Evolutionary conservation across 1,140 invertebrate genomes (phyloP).

Genomic region (Sweltsa coloradensis): DNA sequence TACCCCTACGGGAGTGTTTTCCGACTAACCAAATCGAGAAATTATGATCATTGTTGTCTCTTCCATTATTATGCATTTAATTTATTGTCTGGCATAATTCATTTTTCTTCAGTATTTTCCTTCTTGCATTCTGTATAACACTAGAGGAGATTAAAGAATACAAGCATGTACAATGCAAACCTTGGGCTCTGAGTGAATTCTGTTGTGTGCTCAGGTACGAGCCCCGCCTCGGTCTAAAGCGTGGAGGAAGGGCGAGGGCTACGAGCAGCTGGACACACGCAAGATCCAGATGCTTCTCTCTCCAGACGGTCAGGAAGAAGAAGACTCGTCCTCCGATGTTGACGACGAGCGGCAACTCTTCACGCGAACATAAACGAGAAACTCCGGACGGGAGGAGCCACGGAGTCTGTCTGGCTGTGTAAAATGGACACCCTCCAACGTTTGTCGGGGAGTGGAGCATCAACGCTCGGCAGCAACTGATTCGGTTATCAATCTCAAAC

Average conservation of each 20-base stretch:
- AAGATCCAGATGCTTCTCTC: constrained; percentile 6
- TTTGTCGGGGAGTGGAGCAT: background rate
- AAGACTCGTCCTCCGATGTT: constrained; percentile 2
- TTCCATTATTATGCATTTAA: background rate
- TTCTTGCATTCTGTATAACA: background rate
- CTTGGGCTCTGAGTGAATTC: background rate
- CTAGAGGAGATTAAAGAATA: background rate
- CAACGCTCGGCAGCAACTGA: background rate
- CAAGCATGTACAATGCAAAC: background rate
- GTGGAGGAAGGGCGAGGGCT: constrained; percentile 11
- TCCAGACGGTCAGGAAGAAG: constrained; percentile 6
- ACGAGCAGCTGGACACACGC: constrained; percentile 13
- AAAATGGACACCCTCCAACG: background rate
- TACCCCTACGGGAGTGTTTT: no score
- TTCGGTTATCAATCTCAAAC: background rate
- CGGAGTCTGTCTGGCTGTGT: background rate
- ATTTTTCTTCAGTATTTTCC: background rate
- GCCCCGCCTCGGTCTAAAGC: constrained; percentile 5
- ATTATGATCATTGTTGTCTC: no score
- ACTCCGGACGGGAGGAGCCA: background rate
- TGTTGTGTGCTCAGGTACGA: constrained; percentile 2
- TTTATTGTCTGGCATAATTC: background rate
- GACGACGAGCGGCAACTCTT: constrained; percentile 12
- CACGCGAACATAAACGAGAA: constrained; percentile 12
- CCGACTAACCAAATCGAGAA: no score